phyloP scores from a whole-genome alignment of 2,888 invertebrate species.

The Ceriagrion tenellum region DNA sequence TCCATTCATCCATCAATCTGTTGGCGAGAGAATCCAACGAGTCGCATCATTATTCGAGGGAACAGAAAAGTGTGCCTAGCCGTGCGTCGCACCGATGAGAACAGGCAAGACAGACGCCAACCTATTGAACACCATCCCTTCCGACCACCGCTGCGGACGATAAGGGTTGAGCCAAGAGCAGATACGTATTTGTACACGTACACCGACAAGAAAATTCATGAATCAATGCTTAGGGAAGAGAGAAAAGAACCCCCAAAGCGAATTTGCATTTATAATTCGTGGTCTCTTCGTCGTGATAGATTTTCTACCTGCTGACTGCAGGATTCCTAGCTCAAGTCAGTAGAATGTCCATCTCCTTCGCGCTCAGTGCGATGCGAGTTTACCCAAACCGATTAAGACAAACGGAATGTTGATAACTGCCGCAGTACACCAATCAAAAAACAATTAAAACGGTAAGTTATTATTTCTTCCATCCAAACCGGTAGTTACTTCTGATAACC shows the following conservation, averaged over 20 bases:
- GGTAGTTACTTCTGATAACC: too few species aligned
- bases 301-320: too few species aligned
- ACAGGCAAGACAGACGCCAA: background rate
- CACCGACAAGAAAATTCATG: background rate
- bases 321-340: too few species aligned
- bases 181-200: background rate
- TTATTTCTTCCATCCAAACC: too few species aligned
- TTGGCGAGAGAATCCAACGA: background rate
- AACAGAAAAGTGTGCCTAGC: background rate
- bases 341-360: too few species aligned
- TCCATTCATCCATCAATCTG: constrained; percentile 20
- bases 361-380: too few species aligned
- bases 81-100: background rate
- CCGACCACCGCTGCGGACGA: background rate
- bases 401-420: too few species aligned
- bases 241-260: background rate
- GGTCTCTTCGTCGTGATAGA: too few species aligned
- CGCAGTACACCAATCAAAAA: too few species aligned
- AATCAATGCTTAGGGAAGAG: background rate
- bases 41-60: background rate
- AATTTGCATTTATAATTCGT: background rate
- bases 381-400: too few species aligned
- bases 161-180: background rate
- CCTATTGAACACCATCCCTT: background rate
- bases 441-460: too few species aligned